These are phyloP conservation scores for Ypsolopha scabrella DNA, from an alignment of 2,888 invertebrate species.

Conservation along the genomic window DNA sequence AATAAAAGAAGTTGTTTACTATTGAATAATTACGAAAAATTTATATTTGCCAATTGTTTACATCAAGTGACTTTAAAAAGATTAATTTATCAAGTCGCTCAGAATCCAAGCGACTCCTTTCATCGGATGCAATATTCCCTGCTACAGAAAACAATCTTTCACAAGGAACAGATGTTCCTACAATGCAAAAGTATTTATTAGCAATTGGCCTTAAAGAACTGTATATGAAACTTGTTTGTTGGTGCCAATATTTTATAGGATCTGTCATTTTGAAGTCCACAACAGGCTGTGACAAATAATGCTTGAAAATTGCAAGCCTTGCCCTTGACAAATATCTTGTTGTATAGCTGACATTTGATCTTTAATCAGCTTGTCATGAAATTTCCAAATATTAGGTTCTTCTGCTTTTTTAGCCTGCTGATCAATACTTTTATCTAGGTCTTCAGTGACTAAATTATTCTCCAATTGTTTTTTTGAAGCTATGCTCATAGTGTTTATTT, in stretches of 20 bases:
- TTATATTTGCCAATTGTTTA: slow-evolving; percentile 8
- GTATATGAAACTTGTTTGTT: slow-evolving; percentile 23
- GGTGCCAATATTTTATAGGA: slow-evolving; percentile 18
- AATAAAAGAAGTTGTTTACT: background rate
- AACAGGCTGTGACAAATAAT: slow-evolving; percentile 25
- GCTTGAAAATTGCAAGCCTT: slow-evolving; percentile 21
- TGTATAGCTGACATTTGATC: slow-evolving; percentile 13
- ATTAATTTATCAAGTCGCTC: slow-evolving; percentile 13
- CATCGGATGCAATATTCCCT: slow-evolving; percentile 16
- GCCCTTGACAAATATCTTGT: slow-evolving; percentile 16
- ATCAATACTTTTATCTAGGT: slow-evolving; percentile 5
- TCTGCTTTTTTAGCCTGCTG: no score
- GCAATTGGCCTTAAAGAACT: slow-evolving; percentile 17
- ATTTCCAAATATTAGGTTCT: slow-evolving; percentile 10
- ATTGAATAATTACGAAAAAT: background rate
- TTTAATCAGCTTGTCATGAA: slow-evolving; percentile 17
- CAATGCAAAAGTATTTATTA: slow-evolving; percentile 17
- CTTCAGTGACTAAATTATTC: background rate
- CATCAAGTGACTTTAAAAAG: slow-evolving; percentile 12
- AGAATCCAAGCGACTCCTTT: slow-evolving; percentile 16
- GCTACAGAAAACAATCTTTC: slow-evolving; percentile 1
- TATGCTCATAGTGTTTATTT: background rate
- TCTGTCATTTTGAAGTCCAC: slow-evolving; percentile 18
- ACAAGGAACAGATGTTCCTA: slow-evolving; percentile 6
- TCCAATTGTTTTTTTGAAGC: slow-evolving; percentile 1